Base-by-base conservation (phyloP, 2,888 invertebrate species). In the Heliconius hortense region DNA sequence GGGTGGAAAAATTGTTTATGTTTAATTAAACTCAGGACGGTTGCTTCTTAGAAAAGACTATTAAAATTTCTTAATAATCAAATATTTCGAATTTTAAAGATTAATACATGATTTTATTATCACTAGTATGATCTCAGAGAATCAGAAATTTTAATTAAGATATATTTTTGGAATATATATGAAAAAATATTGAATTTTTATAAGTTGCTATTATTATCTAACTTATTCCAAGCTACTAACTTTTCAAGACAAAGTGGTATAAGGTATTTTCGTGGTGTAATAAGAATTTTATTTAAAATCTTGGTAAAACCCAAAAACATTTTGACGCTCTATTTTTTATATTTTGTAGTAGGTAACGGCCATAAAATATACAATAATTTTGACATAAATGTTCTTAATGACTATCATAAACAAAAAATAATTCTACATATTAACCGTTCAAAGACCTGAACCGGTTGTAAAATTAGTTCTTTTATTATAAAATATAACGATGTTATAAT, bases 371-470 rank as follows among this genome's bases (percentile, higher is more conserved):
- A 24, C 39, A n/a, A 66, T 24, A 18, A 43, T 24, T 43, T 66
- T 66, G 24, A 43, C 66, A 39, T 66, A 15, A 66, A 66, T 64
- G 13, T 35, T 39, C 24, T 39, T 64, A 24, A 64, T 64, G 24
- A 24, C 24, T 24, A 2, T 26, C 66, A 43, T 66, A 66, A 66
- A 43, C 66, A 69, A 35, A 69, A 31, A n/a, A 56, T 0, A 69
- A 31, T 31, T 53, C 48, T 53, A 39, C 18, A 18, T 60, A 62
- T 71, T 71, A 62, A 71, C 5, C 39, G 62, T 71, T 59, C 71
- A 71, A 62, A 62, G 71, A 71, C 71, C 71, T 28, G 11, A 71
- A 71, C 71, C 71, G 26, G 71, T 71, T 71, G 26, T 62, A 39
- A 43, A 48, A 71, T 71, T 71, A 71, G 62, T 60, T 39, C 43